Conservation (phyloP, 2,797 vertebrate genomes). For the Melopsittacus undulatus region DNA sequence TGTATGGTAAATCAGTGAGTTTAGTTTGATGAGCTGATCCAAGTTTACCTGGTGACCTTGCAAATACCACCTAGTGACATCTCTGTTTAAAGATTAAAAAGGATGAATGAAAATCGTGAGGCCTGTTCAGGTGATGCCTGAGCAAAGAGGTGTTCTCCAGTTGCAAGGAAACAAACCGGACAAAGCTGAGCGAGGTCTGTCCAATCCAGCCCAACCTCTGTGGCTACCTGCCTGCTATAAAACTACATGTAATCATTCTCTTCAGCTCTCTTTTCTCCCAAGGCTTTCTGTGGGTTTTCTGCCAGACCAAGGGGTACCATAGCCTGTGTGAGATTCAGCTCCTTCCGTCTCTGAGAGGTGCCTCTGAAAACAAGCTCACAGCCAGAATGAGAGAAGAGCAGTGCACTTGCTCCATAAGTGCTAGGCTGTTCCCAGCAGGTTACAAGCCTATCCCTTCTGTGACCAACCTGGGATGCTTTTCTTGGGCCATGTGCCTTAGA, state of each 20-base stretch:
- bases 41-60: background rate
- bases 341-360: background rate
- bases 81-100: background rate
- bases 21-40: background rate
- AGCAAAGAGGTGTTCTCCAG: background rate
- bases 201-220: background rate
- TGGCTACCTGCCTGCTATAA: fast-evolving
- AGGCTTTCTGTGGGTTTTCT: background rate
- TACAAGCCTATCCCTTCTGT: background rate
- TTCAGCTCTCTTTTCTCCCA: background rate
- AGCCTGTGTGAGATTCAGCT: background rate
- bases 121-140: background rate
- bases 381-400: background rate
- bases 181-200: fast-evolving
- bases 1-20: background rate
- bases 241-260: background rate
- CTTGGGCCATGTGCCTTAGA: background rate
- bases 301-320: background rate
- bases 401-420: background rate
- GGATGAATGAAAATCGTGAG: background rate
- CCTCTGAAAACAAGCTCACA: background rate
- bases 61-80: background rate
- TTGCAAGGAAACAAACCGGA: background rate
- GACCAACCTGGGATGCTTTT: background rate
- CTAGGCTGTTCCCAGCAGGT: background rate